These are phyloP conservation scores for Trilocha varians DNA, from an alignment of 2,888 invertebrate species.

Conservation along the genomic window DNA sequence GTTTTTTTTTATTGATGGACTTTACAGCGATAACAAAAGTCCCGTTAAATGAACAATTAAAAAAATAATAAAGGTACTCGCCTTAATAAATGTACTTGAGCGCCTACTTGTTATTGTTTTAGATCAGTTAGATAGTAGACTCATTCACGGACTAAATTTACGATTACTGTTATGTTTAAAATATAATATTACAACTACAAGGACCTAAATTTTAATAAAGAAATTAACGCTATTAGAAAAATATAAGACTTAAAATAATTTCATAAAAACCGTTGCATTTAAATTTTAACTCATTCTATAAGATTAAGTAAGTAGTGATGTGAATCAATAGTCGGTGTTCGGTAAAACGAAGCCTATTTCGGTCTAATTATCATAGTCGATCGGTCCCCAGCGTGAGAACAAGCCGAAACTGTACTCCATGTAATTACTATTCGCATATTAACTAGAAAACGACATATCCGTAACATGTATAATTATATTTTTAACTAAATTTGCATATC, in stretches of 20 bases:
- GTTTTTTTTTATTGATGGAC: slow-evolving; percentile 27
- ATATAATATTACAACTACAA: too few relatives aligned
- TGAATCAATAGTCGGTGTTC: not conserved
- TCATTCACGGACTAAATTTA: too few relatives aligned
- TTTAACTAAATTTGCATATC: not conserved
- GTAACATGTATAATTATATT: not conserved
- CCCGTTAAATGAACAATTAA: not conserved
- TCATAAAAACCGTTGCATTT: not conserved
- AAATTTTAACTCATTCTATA: not conserved
- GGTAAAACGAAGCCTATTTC: not conserved
- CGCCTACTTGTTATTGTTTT: not conserved
- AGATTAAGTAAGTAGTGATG: not conserved
- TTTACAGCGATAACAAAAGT: slow-evolving; percentile 7
- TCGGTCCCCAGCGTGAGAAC: not conserved
- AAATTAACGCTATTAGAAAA: too few relatives aligned
- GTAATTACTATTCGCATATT: not conserved
- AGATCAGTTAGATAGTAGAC: too few relatives aligned
- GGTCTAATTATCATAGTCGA: not conserved
- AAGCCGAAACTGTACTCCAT: not conserved
- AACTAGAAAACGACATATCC: not conserved
- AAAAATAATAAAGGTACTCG: too few relatives aligned
- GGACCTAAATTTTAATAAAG: too few relatives aligned
- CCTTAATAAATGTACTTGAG: not conserved
- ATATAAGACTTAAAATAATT: too few relatives aligned
- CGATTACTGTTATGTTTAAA: too few relatives aligned